Conservation (phyloP, 2,888 invertebrate species). For the Macropis europaea region DNA sequence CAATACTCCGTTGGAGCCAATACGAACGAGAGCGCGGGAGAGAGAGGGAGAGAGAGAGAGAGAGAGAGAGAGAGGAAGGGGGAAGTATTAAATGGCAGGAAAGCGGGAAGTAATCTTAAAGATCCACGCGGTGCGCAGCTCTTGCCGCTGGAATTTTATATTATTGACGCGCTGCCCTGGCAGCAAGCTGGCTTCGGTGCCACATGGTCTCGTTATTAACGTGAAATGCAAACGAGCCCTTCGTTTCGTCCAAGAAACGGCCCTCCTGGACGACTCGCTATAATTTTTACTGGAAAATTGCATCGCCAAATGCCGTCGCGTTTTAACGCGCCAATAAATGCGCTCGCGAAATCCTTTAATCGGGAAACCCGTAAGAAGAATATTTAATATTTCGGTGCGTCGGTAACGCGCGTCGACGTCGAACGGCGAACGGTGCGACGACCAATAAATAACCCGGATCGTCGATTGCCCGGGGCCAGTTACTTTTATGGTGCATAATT, state of each 20-base stretch:
- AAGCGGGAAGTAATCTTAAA: constrained; percentile 58
- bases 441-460: constrained; percentile 1
- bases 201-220: constrained; percentile 64
- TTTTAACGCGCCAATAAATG: constrained; percentile 41
- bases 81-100: constrained; percentile 47
- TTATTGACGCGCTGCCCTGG: constrained; percentile 56
- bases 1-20: neutral
- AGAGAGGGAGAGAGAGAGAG: constrained; percentile 22
- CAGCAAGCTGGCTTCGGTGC: constrained; percentile 47
- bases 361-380: neutral
- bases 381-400: neutral
- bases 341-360: neutral
- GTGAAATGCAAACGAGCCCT: constrained; percentile 64
- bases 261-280: constrained; percentile 43
- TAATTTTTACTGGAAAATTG: constrained; percentile 57
- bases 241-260: constrained; percentile 60
- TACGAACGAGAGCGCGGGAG: constrained; percentile 18
- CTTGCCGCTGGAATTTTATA: constrained; percentile 55
- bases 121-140: constrained; percentile 57
- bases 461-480: constrained; percentile 3
- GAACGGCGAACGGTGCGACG: neutral
- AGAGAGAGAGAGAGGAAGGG: constrained; percentile 24
- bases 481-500: constrained; percentile 19
- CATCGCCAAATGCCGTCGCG: constrained; percentile 42
- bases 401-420: no score